These are phyloP conservation scores for Melanchra persicariae DNA, from an alignment of 2,888 invertebrate species.

Conservation along the genomic window DNA sequence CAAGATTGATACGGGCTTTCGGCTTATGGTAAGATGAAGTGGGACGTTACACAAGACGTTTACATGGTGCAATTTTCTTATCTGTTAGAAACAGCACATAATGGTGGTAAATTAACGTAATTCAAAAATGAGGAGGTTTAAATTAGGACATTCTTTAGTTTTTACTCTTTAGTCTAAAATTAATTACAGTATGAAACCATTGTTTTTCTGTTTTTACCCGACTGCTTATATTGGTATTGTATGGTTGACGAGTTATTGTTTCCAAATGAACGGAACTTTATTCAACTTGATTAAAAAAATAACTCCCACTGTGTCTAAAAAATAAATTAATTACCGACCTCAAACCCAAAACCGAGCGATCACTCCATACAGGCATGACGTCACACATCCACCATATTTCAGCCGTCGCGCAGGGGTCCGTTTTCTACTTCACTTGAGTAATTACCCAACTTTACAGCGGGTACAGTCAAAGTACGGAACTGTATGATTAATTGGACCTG, in stretches of 20 bases:
- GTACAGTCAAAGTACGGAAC: constrained; percentile 44
- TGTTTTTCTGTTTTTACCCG: no score
- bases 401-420: constrained; percentile 44
- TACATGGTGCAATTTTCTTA: background rate
- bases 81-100: no score
- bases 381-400: constrained; percentile 47
- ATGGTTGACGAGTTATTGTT: no score
- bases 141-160: no score
- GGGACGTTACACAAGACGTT: background rate
- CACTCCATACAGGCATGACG: constrained; percentile 29
- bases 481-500: constrained; percentile 60
- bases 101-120: no score
- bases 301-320: background rate
- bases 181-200: no score
- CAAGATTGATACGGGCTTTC: background rate
- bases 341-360: constrained; percentile 17
- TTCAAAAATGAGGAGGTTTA: no score
- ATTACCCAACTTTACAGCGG: constrained; percentile 61
- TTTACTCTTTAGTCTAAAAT: no score
- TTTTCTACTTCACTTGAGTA: constrained; percentile 60
- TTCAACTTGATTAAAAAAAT: no score
- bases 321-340: constrained; percentile 10
- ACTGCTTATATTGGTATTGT: no score
- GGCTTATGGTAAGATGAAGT: constrained; percentile 2
- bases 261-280: no score